Percentiles rank a stretch among this genome's conserved stretches.
These are phyloP conservation scores for Ichneumoninae sp. DNA, from an alignment of 2,888 invertebrate species.

Conservation along the genomic window DNA sequence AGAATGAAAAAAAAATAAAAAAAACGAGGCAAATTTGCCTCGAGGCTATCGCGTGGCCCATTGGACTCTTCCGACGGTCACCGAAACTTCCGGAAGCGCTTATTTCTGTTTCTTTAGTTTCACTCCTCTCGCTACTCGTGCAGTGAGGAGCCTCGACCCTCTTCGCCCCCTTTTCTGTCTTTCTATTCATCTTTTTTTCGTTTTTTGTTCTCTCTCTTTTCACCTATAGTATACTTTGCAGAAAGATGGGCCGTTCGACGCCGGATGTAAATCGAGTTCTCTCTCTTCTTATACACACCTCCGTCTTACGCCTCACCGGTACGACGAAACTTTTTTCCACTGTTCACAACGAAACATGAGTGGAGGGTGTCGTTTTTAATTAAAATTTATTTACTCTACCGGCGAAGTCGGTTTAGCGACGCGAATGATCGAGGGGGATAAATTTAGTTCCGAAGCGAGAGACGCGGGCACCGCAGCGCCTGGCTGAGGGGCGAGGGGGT, in stretches of 20 bases:
- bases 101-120: slow-evolving; percentile 37
- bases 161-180: not conserved
- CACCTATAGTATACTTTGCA: not conserved
- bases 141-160: not conserved
- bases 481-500: not conserved
- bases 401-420: slow-evolving; percentile 22
- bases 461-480: not conserved
- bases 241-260: slow-evolving; percentile 39
- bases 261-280: slow-evolving; percentile 58
- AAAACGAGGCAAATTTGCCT: slow-evolving; percentile 39
- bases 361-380: slow-evolving; percentile 55
- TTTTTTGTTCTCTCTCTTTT: not conserved
- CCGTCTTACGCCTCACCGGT: slow-evolving; percentile 16
- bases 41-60: slow-evolving; percentile 34
- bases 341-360: not conserved
- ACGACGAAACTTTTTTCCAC: slow-evolving; percentile 47
- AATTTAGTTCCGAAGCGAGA: slow-evolving; percentile 38
- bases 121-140: not conserved
- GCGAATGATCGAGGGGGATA: slow-evolving; percentile 27
- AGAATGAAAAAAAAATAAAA: not conserved
- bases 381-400: slow-evolving; percentile 55
- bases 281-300: slow-evolving; percentile 7
- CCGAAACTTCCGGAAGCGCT: slow-evolving; percentile 54
- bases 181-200: not conserved
- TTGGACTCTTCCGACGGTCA: not conserved